Evolutionary conservation across 2,797 vertebrate genomes (phyloP), one percentile per base, ranked within the genome.

Genomic region (Premnoplex brunnescens): DNA sequence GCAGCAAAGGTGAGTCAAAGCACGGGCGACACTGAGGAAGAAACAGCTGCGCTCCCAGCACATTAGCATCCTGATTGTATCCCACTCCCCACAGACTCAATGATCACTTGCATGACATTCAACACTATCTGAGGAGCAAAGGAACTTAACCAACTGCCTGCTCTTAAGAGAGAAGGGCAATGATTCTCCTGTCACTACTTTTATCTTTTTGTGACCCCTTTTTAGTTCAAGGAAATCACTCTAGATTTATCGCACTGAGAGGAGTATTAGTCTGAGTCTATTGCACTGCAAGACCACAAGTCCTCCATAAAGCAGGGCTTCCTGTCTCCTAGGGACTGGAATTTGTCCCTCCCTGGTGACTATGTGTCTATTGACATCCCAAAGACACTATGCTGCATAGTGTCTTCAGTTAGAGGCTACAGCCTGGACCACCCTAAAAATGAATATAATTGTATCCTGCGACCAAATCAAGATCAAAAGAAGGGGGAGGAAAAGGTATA

Each of bases 1-100:
- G 83, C 83, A 95, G 81, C 77, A 87, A 60, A 95, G 89, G 89
- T 91, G 91, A 95, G 85, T 37, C 74, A 81, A 82, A 89, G 88
- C 80, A 64, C 1, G 0, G 4, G 46, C 2, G 5, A 84, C 62
- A 72, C 17, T 0, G 1, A 37, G 87, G 66, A 43, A 79, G 63
- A 74, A 88, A 9, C 54, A 68, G 68, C 68, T 79, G 72, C 80
- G 23, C 63, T 43, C 17, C 2, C 52, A 68, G 89, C 66, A 56
- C 63, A 71, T 93, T 18, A 82, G 48, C 89, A 84, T 82, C 94
- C 92, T 54, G 67, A 82, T 60, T 52, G 82, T 23, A 78, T 46
- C 92, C 92, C 88, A 17, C 83, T 91, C 77, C 88, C 80, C 83
- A 76, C 62, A 79, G 92, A 44, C 55, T 22, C 54, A 62, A 52